phyloP scores from a whole-genome alignment of 2,797 vertebrate genomes.

The Siniperca obscura region DNA sequence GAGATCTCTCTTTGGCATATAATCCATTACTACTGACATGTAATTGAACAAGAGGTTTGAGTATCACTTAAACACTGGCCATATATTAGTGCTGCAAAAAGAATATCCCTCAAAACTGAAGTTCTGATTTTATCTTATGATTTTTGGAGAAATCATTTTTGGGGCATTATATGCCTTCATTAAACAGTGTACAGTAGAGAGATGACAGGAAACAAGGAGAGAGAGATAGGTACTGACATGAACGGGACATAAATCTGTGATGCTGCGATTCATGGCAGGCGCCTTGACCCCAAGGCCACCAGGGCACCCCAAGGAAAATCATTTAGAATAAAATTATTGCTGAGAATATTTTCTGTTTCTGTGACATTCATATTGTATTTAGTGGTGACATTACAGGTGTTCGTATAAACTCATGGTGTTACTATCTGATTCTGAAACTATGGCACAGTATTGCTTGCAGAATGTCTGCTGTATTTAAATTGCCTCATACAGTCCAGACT shows the following conservation, averaged over 20 bases:
- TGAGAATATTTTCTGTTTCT: not conserved
- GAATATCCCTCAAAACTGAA: not conserved
- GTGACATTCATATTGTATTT: not conserved
- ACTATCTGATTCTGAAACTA: not conserved
- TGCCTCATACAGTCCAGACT: not conserved
- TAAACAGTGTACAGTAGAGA: not conserved
- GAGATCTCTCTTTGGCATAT: constrained; percentile 6
- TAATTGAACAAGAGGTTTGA: not conserved
- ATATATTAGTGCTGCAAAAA: not conserved
- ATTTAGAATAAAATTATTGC: not conserved
- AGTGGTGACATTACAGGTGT: constrained; percentile 3
- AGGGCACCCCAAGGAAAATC: not conserved
- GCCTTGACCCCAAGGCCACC: constrained; percentile 9
- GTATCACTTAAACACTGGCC: not conserved
- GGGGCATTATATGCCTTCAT: not conserved
- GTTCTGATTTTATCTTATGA: not conserved
- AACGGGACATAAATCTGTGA: not conserved
- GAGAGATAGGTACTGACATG: not conserved
- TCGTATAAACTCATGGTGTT: not conserved
- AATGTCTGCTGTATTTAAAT: not conserved
- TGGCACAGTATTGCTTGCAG: too few species aligned
- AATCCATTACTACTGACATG: not conserved
- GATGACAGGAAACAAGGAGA: not conserved
- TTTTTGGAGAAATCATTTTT: not conserved
- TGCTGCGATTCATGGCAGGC: not conserved